phyloP scores from a whole-genome alignment of 2,888 invertebrate genomes.

The Notodonta dromedarius region DNA sequence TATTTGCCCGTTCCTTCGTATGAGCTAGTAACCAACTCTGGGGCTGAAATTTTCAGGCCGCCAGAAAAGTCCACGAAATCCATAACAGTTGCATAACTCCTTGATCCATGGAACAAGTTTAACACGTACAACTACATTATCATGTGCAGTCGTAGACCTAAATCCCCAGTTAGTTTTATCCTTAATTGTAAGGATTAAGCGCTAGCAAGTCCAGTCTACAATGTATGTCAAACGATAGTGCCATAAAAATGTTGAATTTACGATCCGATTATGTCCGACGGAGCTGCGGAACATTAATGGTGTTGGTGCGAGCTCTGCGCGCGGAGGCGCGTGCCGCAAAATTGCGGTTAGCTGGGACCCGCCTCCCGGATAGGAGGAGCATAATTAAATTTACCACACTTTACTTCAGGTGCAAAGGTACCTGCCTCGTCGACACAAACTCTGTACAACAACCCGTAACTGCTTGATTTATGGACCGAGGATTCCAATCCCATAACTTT shows the following conservation, averaged over 20 bases:
- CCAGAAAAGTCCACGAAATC: too few relatives aligned
- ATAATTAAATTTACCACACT: slow-evolving; percentile 50
- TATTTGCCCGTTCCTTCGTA: too few relatives aligned
- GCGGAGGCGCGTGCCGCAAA: slow-evolving; percentile 36
- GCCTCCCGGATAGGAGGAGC: slow-evolving; percentile 15
- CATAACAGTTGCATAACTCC: too few relatives aligned
- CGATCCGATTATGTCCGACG: slow-evolving; percentile 38
- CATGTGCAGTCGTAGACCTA: too few relatives aligned
- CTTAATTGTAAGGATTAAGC: neutral
- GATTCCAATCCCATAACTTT: too few relatives aligned
- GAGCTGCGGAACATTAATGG: slow-evolving; percentile 42
- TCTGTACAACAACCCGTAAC: slow-evolving; percentile 18
- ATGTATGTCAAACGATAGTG: slow-evolving; percentile 26
- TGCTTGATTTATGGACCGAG: neutral
- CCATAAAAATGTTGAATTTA: slow-evolving; percentile 45
- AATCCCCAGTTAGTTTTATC: too few relatives aligned
- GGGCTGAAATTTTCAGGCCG: too few relatives aligned
- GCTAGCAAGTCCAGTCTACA: slow-evolving; percentile 7
- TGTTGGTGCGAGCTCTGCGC: slow-evolving; percentile 37
- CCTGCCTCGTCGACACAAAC: slow-evolving; percentile 33
- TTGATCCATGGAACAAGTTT: too few relatives aligned
- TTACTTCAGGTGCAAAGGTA: slow-evolving; percentile 40
- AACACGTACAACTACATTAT: too few relatives aligned
- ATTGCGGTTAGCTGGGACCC: slow-evolving; percentile 33
- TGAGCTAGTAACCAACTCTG: too few relatives aligned